Evolutionary conservation across 1,140 invertebrate species (phyloP), one percentile per base, ranked within the genome.

Genomic region (Caerostris extrusa): DNA sequence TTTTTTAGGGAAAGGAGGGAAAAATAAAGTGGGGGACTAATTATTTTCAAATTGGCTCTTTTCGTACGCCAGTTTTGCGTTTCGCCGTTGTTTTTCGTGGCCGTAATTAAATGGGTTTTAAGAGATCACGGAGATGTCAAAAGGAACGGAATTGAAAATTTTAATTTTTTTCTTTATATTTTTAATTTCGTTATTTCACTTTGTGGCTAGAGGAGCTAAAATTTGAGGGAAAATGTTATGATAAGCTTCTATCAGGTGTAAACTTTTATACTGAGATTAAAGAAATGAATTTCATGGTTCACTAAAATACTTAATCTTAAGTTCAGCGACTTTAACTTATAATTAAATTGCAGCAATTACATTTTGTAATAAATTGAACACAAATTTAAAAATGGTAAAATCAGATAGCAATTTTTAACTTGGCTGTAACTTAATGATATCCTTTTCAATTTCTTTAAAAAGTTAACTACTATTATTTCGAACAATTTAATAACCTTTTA

Each of bases 41-140:
- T 77, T 53, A 77, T 77, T 77, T 77, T 77, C 34, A 77, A 77
- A 77, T 77, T 53, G 50, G 34, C 71, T 77, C n/a, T 53, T 53
- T 50, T 19, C 5, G 34, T 3, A 50, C 5, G 10, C 34, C 0
- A 4, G 71, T 10, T 34, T 53, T 12, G 12, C 10, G 8, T 50
- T n/a, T 7, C 4, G 14, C n/a, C 4, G 10, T 3, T 5, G 4
- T 53, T 19, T 12, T 12, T 12, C 10, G 50, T 10, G 50, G 5
- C 17, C 4, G 50, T 77, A 53, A 77, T 77, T 77, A 77, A 77
- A 12, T 5, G 12, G 34, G 7, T 53, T 77, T 77, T 77, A 77
- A 14, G 61, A 64, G 61, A 64, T 14, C 34, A 64, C 61, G 7
- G n/a, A n/a, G n/a, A n/a, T 64, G 61, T 64, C 61, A 64, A 14